A percentile compares a stretch with the other conserved stretches of the same genome.
Conservation (phyloP, 30 jellyfish, hydroid and myxozoan genomes). For the Aurelia sp. region DNA sequence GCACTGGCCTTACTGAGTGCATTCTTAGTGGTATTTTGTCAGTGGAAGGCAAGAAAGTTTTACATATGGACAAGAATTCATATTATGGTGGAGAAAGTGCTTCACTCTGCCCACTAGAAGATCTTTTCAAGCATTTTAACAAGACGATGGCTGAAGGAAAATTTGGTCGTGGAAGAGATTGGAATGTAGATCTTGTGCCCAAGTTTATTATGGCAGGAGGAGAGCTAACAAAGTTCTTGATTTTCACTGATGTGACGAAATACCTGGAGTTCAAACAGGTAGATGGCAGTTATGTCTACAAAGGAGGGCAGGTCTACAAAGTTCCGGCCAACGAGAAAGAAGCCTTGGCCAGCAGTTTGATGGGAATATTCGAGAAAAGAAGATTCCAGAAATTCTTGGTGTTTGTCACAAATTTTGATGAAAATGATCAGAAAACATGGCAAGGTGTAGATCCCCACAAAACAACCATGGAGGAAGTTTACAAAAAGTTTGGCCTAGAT, state of each 20-base stretch:
- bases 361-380: constrained; percentile 98
- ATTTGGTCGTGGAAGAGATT: constrained; percentile 96
- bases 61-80: constrained; percentile 98
- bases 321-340: constrained; percentile 99
- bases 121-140: constrained; percentile 84
- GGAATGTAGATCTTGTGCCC: constrained; percentile 97
- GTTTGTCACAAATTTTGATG: constrained; percentile 78
- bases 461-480: constrained; percentile 91
- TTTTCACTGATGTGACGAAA: constrained; percentile 96
- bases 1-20: constrained; percentile 99
- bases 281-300: constrained; percentile 98
- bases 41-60: constrained; percentile 95
- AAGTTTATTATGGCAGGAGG: constrained; percentile 99
- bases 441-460: constrained; percentile 86
- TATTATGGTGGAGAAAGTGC: constrained; percentile 99
- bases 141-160: constrained; percentile 76
- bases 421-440: constrained; percentile 76
- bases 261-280: constrained; percentile 94
- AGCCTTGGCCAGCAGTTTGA: constrained; percentile 94
- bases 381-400: constrained; percentile 81
- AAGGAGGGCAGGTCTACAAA: constrained; percentile 90
- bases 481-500: constrained; percentile 91
- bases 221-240: constrained; percentile 85
- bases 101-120: constrained; percentile 92
- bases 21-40: constrained; percentile 98